phyloP scores from a whole-genome alignment of 2,797 vertebrate species.

The Aplochiton taeniatus region DNA sequence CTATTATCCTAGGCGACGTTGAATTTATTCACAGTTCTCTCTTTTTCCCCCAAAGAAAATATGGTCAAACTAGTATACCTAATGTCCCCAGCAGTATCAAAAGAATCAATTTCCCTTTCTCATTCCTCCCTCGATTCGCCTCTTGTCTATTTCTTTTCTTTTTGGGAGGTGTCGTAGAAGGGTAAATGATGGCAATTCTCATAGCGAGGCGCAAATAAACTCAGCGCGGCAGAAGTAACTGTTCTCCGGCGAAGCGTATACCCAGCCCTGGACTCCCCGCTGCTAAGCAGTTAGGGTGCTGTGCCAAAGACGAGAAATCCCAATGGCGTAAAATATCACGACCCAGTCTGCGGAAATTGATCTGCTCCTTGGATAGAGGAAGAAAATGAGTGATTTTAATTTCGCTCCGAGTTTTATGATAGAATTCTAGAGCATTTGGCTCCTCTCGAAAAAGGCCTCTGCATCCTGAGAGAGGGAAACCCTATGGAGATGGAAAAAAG shows the following conservation, averaged over 20 bases:
- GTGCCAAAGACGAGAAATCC: slow-evolving; percentile 77
- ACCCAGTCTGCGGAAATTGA: slow-evolving; percentile 84
- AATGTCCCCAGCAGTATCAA: slow-evolving; percentile 73
- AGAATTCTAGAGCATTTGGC: slow-evolving; percentile 70
- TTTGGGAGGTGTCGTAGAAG: slow-evolving; percentile 69
- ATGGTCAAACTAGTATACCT: slow-evolving; percentile 68
- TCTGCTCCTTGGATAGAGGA: slow-evolving; percentile 79
- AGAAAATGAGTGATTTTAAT: slow-evolving; percentile 84
- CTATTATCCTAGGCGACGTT: slow-evolving; percentile 46
- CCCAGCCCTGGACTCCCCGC: slow-evolving; percentile 74
- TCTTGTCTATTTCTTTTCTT: slow-evolving; percentile 75
- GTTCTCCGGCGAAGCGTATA: slow-evolving; percentile 79
- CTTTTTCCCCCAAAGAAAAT: slow-evolving; percentile 57
- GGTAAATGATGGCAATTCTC: slow-evolving; percentile 87
- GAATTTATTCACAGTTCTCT: slow-evolving; percentile 69
- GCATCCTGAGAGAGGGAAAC: slow-evolving; percentile 65
- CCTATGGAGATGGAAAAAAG: slow-evolving; percentile 54
- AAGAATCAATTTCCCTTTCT: slow-evolving; percentile 68
- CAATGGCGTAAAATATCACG: slow-evolving; percentile 81
- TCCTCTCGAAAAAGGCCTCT: slow-evolving; percentile 59
- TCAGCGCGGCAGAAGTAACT: slow-evolving; percentile 79
- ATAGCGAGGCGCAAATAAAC: slow-evolving; percentile 83
- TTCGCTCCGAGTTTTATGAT: slow-evolving; percentile 72
- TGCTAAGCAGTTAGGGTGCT: slow-evolving; percentile 78
- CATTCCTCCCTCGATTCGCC: slow-evolving; percentile 66